Evolutionary conservation across 2,113 vertebrate species (phyloP).

Genomic region (Steatornis caripensis): DNA sequence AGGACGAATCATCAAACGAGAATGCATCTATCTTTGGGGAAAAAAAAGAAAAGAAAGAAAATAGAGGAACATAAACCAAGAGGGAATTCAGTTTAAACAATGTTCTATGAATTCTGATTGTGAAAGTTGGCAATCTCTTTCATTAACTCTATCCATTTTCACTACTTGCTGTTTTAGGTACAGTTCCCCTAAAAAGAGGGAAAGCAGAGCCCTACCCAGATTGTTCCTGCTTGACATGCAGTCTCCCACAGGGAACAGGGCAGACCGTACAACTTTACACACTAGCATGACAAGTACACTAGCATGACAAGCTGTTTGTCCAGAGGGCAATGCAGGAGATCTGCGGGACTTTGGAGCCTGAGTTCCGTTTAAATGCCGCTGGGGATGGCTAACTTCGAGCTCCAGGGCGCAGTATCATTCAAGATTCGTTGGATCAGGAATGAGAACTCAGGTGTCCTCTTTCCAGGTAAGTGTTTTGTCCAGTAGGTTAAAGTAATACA

Average conservation of each 20-base stretch:
- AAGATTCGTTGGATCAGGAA: neutral
- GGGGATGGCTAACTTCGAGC: neutral
- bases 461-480: neutral
- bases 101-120: neutral
- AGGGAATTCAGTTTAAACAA: neutral
- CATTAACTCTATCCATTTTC: neutral
- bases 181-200: neutral
- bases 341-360: neutral
- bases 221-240: neutral
- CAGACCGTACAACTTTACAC: neutral
- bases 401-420: neutral
- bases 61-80: neutral
- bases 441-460: neutral
- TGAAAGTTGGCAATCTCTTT: neutral
- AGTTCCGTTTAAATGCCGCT: neutral
- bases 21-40: neutral
- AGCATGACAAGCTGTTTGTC: neutral
- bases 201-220: neutral
- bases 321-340: neutral
- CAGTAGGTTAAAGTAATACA: fast-evolving
- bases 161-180: neutral
- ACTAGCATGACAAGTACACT: neutral
- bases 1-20: neutral
- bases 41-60: neutral
- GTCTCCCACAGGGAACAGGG: neutral